Evolutionary conservation across 2,113 vertebrate species (phyloP).

Genomic region (Tretioscincus oriximinensis): DNA sequence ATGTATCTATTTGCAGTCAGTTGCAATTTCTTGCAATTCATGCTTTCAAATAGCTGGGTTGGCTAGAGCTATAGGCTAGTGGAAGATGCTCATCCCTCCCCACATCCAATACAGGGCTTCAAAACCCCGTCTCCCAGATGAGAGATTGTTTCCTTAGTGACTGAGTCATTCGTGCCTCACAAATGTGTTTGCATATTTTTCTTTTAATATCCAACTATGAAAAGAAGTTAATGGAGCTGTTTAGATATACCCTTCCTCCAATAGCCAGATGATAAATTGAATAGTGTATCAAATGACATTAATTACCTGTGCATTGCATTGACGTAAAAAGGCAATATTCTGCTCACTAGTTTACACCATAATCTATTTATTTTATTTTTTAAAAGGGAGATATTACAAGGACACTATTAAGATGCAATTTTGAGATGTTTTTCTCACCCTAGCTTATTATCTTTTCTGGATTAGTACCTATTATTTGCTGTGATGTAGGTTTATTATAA

Average conservation of each 20-base stretch:
- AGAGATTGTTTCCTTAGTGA: too few species aligned
- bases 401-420: constrained; percentile 23
- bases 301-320: background rate
- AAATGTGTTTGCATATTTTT: background rate
- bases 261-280: constrained; percentile 2
- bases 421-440: background rate
- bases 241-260: background rate
- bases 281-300: constrained; percentile 6
- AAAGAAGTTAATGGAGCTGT: background rate
- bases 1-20: too few species aligned
- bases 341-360: constrained; percentile 9
- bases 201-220: constrained; percentile 3
- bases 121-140: too few species aligned
- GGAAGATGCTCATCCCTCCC: too few species aligned
- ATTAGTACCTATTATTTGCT: constrained; percentile 24
- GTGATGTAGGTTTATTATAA: constrained; percentile 29
- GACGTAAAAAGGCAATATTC: constrained; percentile 6
- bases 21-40: too few species aligned
- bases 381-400: constrained; percentile 11
- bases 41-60: too few species aligned
- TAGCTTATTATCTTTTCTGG: constrained; percentile 19
- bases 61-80: too few species aligned
- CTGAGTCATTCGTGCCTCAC: too few species aligned
- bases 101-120: too few species aligned
- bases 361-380: constrained; percentile 15